Evolutionary conservation across 2,113 vertebrate genomes (phyloP).

Genomic region (Hystrix cristata): DNA sequence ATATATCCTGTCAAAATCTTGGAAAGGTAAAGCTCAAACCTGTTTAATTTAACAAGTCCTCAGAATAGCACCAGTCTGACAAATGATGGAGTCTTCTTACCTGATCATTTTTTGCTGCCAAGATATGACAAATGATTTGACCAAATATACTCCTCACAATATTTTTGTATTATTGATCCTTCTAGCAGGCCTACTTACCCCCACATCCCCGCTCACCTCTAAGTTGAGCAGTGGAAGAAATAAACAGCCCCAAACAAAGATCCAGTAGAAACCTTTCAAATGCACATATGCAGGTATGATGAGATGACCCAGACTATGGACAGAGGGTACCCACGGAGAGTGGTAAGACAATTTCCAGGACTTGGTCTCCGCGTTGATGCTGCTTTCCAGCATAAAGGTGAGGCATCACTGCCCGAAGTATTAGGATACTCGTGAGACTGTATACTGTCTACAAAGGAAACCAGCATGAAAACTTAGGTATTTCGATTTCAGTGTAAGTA

Average conservation of each 20-base stretch:
- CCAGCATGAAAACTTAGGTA: not conserved
- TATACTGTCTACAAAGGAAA: not conserved
- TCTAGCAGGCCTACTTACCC: not conserved
- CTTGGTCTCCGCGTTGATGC: constrained; percentile 92
- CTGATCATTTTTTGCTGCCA: not conserved
- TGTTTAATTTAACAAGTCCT: not conserved
- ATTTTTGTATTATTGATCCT: not conserved
- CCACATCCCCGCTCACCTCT: not conserved
- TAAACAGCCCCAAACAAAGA: not conserved
- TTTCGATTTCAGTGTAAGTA: not conserved
- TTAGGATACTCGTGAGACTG: not conserved
- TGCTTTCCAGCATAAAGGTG: constrained; percentile 92
- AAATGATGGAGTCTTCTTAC: not conserved
- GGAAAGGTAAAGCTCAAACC: not conserved
- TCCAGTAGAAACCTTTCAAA: not conserved
- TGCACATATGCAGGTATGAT: constrained; percentile 90
- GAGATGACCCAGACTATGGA: constrained; percentile 92
- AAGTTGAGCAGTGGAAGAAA: not conserved
- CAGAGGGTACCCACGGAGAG: constrained; percentile 90
- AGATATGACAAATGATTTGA: not conserved
- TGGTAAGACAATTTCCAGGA: constrained; percentile 91
- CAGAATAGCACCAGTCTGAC: not conserved
- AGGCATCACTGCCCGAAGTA: not conserved
- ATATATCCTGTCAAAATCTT: not conserved
- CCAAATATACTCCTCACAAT: not conserved